Base-by-base conservation (phyloP, 1,140 invertebrate genomes). In the Periplaneta americana region DNA sequence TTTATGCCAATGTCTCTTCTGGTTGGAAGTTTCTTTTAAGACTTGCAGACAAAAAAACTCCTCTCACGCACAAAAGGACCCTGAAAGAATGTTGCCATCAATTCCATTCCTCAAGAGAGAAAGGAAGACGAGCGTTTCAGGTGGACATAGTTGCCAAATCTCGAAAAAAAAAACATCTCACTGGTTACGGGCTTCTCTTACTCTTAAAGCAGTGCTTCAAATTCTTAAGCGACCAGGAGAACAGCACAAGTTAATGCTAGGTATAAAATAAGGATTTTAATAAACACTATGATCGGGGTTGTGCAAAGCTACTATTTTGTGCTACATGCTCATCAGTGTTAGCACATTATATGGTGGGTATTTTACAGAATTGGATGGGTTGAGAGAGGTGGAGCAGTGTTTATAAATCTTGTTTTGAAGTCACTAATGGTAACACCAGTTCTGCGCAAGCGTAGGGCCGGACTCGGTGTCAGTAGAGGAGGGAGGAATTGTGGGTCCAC, bases 71-170 rank as follows among this genome's bases (percentile, higher is more conserved):
- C 75, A 77, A 77, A 77, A 36, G 75, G 75, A 22, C 33, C 35
- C 75, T 77, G 75, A 77, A 33, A 33, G 75, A 77, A 77, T 77
- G 75, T 34, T 77, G 35, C 75, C 75, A 77, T 77, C 75, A n/a
- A 33, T 77, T 77, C 32, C 75, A 77, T n/a, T 34, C 33, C 33
- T 31, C 17, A 77, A 33, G 17, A 77, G 33, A 77, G 33, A 34
- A 77, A 34, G 35, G n/a, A 36, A 77, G 22, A 77, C 8, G 75
- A 36, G 33, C 33, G 75, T 18, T 36, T 36, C 33, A 34, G 33
- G 32, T 77, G 33, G 75, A 22, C 75, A 77, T 22, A 33, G 33
- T 77, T 77, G 35, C 35, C 75, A 34, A 77, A 77, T n/a, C 75
- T 34, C 22, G 35, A 36, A 33, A 36, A 77, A n/a, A 6, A 2